Evolutionary conservation across 2,113 vertebrate genomes (phyloP).

Genomic region (Arizona elegans): DNA sequence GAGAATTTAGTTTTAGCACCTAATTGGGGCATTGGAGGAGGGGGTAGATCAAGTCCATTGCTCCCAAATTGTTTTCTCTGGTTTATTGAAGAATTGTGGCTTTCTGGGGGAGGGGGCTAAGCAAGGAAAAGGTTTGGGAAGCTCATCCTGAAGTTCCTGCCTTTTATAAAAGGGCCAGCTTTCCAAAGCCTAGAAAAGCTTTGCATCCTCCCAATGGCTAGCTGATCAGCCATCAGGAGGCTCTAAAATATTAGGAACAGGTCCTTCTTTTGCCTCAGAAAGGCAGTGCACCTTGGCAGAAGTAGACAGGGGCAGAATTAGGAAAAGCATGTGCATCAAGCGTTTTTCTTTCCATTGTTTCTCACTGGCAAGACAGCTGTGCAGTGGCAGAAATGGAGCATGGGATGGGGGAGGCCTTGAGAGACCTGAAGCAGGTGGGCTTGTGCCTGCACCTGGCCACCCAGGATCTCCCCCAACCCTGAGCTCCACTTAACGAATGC

Average conservation of each 20-base stretch:
- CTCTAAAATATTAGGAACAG: neutral
- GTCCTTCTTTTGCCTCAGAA: neutral
- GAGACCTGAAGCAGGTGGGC: neutral
- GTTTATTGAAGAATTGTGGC: neutral
- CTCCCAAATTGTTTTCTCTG: neutral
- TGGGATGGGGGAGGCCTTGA: neutral
- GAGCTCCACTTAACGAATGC: neutral
- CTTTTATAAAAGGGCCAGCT: neutral
- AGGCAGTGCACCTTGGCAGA: neutral
- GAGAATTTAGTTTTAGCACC: neutral
- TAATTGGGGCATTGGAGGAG: neutral
- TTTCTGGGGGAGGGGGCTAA: neutral
- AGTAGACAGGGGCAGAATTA: neutral
- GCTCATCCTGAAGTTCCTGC: neutral
- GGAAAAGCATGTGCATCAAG: neutral
- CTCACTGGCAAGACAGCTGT: neutral
- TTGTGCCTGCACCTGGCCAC: neutral
- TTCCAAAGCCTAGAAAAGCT: neutral
- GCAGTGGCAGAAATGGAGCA: neutral
- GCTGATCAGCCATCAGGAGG: neutral
- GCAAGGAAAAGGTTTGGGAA: neutral
- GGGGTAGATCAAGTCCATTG: neutral
- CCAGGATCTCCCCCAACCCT: neutral
- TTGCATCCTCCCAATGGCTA: neutral
- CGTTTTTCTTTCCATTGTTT: neutral